Evolutionary conservation across 1,140 invertebrate genomes (phyloP).

Genomic region (Brachionus rubens): DNA sequence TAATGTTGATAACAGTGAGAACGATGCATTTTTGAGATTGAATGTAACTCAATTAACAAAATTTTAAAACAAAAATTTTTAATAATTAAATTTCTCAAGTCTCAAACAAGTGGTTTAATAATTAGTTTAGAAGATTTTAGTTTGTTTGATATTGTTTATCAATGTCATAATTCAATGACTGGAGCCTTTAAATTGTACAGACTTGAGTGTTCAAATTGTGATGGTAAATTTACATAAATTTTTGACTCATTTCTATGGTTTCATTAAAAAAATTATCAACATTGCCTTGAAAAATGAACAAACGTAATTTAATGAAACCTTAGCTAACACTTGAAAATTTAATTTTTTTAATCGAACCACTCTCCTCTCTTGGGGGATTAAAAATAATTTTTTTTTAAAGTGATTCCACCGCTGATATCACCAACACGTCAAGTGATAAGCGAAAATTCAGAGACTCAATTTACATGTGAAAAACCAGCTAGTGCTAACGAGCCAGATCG

Average conservation of each 20-base stretch:
- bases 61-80: background rate
- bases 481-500: constrained; percentile 8
- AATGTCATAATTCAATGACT: background rate
- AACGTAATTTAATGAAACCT: background rate
- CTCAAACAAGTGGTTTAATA: constrained; percentile 31
- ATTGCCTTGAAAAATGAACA: too few relatives aligned
- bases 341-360: too few relatives aligned
- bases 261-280: too few relatives aligned
- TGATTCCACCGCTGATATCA: constrained; percentile 4
- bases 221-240: background rate
- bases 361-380: too few relatives aligned
- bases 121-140: constrained; percentile 7
- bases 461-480: constrained; percentile 20
- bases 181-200: constrained; percentile 32
- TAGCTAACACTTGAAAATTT: background rate
- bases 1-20: constrained; percentile 8
- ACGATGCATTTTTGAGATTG: background rate
- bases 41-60: constrained; percentile 20
- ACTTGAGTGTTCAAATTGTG: constrained; percentile 31
- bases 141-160: constrained; percentile 9
- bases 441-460: constrained; percentile 28
- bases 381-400: background rate
- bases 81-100: background rate
- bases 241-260: too few relatives aligned
- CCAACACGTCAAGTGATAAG: background rate